Evolutionary conservation across 23 tunicate genomes (phyloP).

Genomic region (Corella eumyota): DNA sequence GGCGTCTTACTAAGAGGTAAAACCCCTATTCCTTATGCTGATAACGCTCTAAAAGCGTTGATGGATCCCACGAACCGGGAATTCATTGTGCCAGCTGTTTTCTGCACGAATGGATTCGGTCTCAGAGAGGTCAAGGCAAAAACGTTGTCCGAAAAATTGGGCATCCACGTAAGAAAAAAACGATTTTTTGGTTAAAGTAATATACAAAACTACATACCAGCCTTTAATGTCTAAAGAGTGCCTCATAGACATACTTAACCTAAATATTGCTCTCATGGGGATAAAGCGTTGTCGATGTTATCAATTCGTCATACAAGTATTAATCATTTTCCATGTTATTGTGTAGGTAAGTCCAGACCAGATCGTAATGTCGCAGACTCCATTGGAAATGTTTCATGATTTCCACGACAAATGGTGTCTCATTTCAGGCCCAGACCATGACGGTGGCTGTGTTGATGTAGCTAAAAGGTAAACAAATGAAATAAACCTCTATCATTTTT

Average conservation of each 20-base stretch:
- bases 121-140: conserved; percentile 76
- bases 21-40: conserved; percentile 80
- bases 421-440: conserved; percentile 82
- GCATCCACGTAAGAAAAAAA: conserved; percentile 82
- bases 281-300: too few relatives aligned
- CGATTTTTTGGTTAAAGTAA: too few relatives aligned
- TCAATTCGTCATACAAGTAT: too few relatives aligned
- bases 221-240: too few relatives aligned
- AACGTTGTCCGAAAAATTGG: conserved; percentile 59
- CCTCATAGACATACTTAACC: too few relatives aligned
- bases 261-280: too few relatives aligned
- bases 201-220: too few relatives aligned
- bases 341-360: conserved; percentile 76
- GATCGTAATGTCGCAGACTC: conserved; percentile 78
- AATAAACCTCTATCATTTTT: too few relatives aligned
- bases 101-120: conserved; percentile 95
- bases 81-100: conserved; percentile 76
- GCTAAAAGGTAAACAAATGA: conserved; percentile 67
- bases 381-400: conserved; percentile 63
- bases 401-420: conserved; percentile 81
- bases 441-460: conserved; percentile 69
- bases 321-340: too few relatives aligned
- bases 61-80: conserved; percentile 24
- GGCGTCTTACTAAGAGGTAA: conserved; percentile 93
- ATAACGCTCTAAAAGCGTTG: conserved; percentile 63